These are phyloP conservation scores for Orbicella faveolata DNA, from an alignment of 64 coral and sea anemone genomes.

Conservation along the genomic window DNA sequence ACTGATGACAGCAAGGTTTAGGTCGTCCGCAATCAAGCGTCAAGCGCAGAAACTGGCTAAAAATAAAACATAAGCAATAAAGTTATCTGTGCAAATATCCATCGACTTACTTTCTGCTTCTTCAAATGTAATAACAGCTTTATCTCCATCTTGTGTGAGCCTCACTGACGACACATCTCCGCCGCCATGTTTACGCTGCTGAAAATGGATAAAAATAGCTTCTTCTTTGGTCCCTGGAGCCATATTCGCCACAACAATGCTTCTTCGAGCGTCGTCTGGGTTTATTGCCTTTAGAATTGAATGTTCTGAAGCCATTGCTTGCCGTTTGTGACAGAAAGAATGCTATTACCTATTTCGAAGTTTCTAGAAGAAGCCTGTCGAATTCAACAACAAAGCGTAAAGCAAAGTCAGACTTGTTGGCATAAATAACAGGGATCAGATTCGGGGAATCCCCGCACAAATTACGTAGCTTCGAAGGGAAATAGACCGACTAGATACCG, in stretches of 20 bases:
- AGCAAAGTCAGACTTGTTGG: background rate
- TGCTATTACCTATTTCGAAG: background rate
- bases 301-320: background rate
- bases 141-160: background rate
- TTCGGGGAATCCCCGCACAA: slow-evolving; percentile 11
- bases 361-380: background rate
- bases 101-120: slow-evolving; percentile 20
- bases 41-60: background rate
- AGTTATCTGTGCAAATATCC: background rate
- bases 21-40: too few relatives aligned
- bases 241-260: slow-evolving; percentile 21
- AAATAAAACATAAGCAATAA: background rate
- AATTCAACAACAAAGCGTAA: background rate
- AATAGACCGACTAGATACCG: background rate
- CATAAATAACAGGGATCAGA: background rate
- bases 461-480: background rate
- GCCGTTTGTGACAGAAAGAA: background rate
- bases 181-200: slow-evolving; percentile 43
- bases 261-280: background rate
- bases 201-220: slow-evolving; percentile 21
- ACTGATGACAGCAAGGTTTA: too few relatives aligned
- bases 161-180: slow-evolving; percentile 11
- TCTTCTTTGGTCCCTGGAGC: slow-evolving; percentile 13
- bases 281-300: background rate
- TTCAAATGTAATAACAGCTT: slow-evolving; percentile 32